These are phyloP conservation scores for Nesoenas mayeri DNA, from an alignment of 2,113 vertebrate species.

Conservation along the genomic window DNA sequence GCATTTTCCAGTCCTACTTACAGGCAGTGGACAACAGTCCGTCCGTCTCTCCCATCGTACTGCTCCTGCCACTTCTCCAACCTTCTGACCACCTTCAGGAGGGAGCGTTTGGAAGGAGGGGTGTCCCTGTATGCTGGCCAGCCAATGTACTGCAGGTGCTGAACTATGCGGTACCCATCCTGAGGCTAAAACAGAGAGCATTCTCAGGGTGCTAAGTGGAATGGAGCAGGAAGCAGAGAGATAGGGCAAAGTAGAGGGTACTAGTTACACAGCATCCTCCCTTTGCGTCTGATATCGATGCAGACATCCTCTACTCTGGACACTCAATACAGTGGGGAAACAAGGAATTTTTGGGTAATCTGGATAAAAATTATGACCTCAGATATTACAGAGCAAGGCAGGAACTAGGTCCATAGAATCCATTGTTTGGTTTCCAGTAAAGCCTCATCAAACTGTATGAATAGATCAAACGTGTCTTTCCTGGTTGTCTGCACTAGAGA, in stretches of 20 bases:
- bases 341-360: not conserved
- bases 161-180: conserved; percentile 94
- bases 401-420: fast-evolving
- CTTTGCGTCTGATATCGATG: fast-evolving
- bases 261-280: too few species aligned
- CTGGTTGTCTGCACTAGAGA: not conserved
- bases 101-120: conserved; percentile 92
- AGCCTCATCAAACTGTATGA: not conserved
- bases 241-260: fast-evolving
- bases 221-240: not conserved
- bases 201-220: not conserved
- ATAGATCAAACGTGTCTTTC: not conserved
- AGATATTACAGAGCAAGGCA: not conserved
- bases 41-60: conserved; percentile 91
- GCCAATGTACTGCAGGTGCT: conserved; percentile 98
- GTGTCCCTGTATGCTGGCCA: conserved; percentile 97
- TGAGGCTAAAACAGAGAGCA: conserved; percentile 82
- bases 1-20: conserved; percentile 69
- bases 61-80: conserved; percentile 98
- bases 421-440: not conserved
- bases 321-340: not conserved
- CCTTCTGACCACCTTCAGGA: conserved; percentile 90
- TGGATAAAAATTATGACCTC: not conserved
- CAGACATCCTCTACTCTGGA: not conserved
- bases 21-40: conserved; percentile 97